phyloP scores from a whole-genome alignment of 2,888 invertebrate species.

The Yponomeuta evonymella region DNA sequence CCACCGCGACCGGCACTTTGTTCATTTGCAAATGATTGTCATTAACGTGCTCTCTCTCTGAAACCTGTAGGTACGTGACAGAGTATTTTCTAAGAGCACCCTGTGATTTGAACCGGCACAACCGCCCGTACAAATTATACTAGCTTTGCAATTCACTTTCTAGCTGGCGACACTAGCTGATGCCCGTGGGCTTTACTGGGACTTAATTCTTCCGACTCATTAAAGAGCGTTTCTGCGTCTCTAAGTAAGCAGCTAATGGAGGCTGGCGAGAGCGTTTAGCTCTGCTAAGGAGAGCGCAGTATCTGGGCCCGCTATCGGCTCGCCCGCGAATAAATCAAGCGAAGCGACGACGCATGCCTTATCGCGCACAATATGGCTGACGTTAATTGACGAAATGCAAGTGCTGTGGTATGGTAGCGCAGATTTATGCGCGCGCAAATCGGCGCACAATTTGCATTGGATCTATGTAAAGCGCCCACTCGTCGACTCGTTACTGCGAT shows the following conservation, averaged over 20 bases:
- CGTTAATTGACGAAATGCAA: slow-evolving; percentile 60
- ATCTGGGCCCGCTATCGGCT: slow-evolving; percentile 24
- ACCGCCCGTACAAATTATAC: slow-evolving; percentile 43
- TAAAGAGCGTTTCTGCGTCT: slow-evolving; percentile 11
- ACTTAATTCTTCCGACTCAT: slow-evolving; percentile 29
- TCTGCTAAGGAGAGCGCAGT: slow-evolving; percentile 14
- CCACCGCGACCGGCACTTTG: slow-evolving; percentile 3
- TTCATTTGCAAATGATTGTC: slow-evolving; percentile 16
- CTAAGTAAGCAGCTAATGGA: slow-evolving; percentile 17
- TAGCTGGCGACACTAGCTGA: slow-evolving; percentile 40
- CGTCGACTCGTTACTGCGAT: slow-evolving; percentile 52
- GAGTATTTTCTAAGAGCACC: slow-evolving; percentile 38
- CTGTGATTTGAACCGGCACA: slow-evolving; percentile 45
- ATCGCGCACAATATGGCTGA: slow-evolving; percentile 48
- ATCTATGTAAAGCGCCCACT: slow-evolving; percentile 61
- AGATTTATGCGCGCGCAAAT: slow-evolving; percentile 57
- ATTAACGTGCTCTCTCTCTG: slow-evolving; percentile 29
- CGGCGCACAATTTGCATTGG: slow-evolving; percentile 62
- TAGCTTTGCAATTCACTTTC: slow-evolving; percentile 51
- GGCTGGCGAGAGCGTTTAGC: slow-evolving; percentile 22
- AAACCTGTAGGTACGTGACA: slow-evolving; percentile 28
- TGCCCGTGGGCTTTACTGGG: slow-evolving; percentile 30
- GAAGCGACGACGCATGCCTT: slow-evolving; percentile 32
- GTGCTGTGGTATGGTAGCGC: slow-evolving; percentile 30
- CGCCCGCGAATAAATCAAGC: slow-evolving; percentile 35